These are phyloP conservation scores for Cossypha heuglini DNA, from an alignment of 2,797 vertebrate species.

Conservation along the genomic window DNA sequence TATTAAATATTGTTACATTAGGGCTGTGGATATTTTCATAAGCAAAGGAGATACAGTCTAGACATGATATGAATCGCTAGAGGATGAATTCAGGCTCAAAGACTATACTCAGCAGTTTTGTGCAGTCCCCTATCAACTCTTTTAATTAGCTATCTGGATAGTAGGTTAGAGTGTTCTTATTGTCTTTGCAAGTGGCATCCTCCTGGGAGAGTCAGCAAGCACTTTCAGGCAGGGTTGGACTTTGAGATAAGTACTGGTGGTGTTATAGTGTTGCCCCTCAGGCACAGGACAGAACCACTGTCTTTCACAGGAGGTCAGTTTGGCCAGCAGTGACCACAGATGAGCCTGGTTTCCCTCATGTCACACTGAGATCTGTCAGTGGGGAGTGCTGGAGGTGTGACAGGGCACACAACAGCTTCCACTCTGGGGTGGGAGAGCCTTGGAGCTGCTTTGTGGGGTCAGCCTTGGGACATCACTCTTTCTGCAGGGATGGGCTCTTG, in stretches of 20 bases:
- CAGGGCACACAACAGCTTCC: accelerated
- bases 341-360: background rate
- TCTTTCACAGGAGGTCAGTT: background rate
- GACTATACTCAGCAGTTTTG: background rate
- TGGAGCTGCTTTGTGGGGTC: background rate
- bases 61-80: background rate
- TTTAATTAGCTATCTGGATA: background rate
- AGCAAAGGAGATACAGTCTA: background rate
- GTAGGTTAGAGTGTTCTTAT: background rate
- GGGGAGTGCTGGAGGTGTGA: background rate
- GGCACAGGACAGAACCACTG: background rate
- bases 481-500: background rate
- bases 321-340: background rate
- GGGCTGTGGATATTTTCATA: background rate
- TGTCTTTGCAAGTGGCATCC: background rate
- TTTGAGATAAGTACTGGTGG: background rate
- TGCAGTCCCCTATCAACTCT: background rate
- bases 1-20: background rate
- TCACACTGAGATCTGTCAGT: background rate
- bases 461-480: background rate
- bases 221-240: background rate
- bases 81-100: background rate
- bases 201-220: background rate
- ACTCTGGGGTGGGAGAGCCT: background rate
- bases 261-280: accelerated